A percentile compares a stretch with the other conserved stretches of the same genome.
These are phyloP conservation scores for Himalopsyche phryganea DNA, from an alignment of 1,140 invertebrate species.

Conservation along the genomic window DNA sequence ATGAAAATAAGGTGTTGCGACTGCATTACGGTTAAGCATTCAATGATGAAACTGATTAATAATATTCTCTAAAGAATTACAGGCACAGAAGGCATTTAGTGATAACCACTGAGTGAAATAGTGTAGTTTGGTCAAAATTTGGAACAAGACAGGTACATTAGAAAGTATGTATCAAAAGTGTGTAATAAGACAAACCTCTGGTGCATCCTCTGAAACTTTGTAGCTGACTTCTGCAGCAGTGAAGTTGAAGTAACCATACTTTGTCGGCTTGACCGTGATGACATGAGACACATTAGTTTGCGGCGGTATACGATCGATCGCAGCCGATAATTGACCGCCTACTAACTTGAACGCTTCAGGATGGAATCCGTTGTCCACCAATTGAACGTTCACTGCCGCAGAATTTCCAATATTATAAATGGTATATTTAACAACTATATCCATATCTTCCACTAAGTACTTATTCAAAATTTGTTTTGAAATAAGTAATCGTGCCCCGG, in stretches of 20 bases:
- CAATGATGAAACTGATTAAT: too few relatives aligned
- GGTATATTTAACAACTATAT: conserved; percentile 91
- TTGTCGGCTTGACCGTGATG: conserved; percentile 84
- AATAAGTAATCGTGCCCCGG: conserved; percentile 69
- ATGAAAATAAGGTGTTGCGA: too few relatives aligned
- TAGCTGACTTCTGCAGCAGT: conserved; percentile 92
- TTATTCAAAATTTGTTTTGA: conserved; percentile 94
- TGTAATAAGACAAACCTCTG: conserved; percentile 52
- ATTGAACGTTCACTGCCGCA: conserved; percentile 82
- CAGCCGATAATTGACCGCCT: conserved; percentile 77
- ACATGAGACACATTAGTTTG: conserved; percentile 92
- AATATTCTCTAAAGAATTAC: too few relatives aligned
- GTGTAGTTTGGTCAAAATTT: too few relatives aligned
- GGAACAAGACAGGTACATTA: too few relatives aligned
- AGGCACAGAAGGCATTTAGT: too few relatives aligned
- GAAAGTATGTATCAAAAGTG: too few relatives aligned
- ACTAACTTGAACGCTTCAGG: conserved; percentile 83
- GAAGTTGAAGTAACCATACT: conserved; percentile 95
- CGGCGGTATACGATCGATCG: conserved; percentile 86
- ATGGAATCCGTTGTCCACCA: conserved; percentile 88
- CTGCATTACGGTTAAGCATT: too few relatives aligned
- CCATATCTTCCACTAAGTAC: conserved; percentile 97
- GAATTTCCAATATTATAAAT: conserved; percentile 81
- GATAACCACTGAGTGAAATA: too few relatives aligned
- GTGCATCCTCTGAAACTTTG: conserved; percentile 72